These are phyloP conservation scores for Neosilurus hyrtlii DNA, from an alignment of 2,797 vertebrate species.

Conservation along the genomic window DNA sequence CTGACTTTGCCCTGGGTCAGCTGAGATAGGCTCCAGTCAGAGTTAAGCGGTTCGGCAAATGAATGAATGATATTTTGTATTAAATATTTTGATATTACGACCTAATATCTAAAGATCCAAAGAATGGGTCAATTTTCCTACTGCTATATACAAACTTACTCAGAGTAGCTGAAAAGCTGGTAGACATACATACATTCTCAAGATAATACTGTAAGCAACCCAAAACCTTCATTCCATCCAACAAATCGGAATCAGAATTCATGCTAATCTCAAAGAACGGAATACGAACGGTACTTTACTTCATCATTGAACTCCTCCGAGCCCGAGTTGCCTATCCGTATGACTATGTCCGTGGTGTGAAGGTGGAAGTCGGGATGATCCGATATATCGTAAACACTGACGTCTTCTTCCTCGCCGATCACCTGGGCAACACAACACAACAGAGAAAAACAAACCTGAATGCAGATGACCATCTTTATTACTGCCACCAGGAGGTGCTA, in stretches of 20 bases:
- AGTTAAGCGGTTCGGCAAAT: too few species aligned
- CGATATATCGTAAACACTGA: conserved; percentile 95
- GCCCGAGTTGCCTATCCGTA: conserved; percentile 90
- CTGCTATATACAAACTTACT: not conserved
- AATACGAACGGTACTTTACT: conserved; percentile 37
- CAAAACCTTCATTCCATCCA: too few species aligned
- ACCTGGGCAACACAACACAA: conserved; percentile 69
- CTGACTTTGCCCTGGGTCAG: too few species aligned
- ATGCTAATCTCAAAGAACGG: not conserved
- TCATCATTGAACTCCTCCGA: conserved; percentile 80
- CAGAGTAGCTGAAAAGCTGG: not conserved
- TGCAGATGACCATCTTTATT: not conserved
- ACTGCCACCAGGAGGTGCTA: too few species aligned
- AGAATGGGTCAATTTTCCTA: not conserved
- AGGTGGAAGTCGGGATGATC: conserved; percentile 98
- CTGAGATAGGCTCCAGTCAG: too few species aligned
- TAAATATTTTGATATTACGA: too few species aligned
- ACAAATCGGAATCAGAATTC: too few species aligned
- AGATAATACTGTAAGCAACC: too few species aligned
- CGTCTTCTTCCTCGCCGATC: conserved; percentile 89
- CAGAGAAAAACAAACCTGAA: conserved; percentile 1
- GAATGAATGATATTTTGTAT: too few species aligned
- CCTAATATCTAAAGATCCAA: not conserved
- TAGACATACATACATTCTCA: not conserved
- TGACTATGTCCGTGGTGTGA: conserved; percentile 93